Conservation (phyloP, 1,140 invertebrate species). For the Mylabris phalerata region DNA sequence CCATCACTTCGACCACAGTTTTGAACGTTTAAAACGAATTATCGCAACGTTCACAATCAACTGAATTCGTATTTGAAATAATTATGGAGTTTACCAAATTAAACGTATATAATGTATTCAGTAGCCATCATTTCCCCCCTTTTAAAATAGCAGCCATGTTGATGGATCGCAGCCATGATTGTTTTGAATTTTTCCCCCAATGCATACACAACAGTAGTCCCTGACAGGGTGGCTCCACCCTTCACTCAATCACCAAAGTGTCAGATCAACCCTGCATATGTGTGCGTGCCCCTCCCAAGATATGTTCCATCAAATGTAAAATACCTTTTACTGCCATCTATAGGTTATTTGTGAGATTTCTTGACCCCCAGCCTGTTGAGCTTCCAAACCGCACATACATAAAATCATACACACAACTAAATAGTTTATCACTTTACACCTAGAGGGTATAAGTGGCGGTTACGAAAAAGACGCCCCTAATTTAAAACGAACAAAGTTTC, state of each 20-base stretch:
- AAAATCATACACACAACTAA: constrained; percentile 6
- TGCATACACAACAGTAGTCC: constrained; percentile 11
- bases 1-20: too few relatives aligned
- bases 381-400: constrained; percentile 15
- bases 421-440: constrained; percentile 40
- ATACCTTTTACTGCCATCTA: constrained; percentile 40
- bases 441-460: constrained; percentile 34
- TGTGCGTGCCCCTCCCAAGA: constrained; percentile 18
- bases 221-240: constrained; percentile 39
- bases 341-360: constrained; percentile 39
- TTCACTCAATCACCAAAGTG: constrained; percentile 40
- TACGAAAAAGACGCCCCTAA: background rate
- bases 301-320: constrained; percentile 5
- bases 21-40: too few relatives aligned
- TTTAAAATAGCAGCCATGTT: constrained; percentile 37
- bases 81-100: too few relatives aligned
- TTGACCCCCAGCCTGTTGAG: constrained; percentile 35
- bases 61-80: too few relatives aligned
- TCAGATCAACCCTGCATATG: constrained; percentile 23
- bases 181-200: constrained; percentile 39
- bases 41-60: too few relatives aligned
- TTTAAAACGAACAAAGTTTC: too few relatives aligned
- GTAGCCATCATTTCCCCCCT: constrained; percentile 18
- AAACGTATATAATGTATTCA: background rate
- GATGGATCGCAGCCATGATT: constrained; percentile 44